Evolutionary conservation across 1,140 invertebrate genomes (phyloP), one percentile per base, ranked within the genome.

Genomic region (Drosophila ficusphila): DNA sequence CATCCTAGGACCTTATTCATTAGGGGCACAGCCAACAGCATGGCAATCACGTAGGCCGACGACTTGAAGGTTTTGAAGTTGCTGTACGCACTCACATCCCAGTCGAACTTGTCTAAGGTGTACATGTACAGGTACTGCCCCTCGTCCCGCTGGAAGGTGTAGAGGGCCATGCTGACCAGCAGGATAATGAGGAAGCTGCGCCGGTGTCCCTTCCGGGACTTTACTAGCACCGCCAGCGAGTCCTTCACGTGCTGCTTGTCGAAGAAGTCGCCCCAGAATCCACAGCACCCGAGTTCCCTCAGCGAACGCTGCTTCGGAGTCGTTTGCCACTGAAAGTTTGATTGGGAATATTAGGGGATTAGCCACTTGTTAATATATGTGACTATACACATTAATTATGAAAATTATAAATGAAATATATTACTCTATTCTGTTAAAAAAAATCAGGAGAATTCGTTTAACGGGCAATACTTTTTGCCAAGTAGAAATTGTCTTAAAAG

Each of bases 81-180:
- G 72, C 95, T 96, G 76, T 93, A 96, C 4, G 92, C 91, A 1
- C 88, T 81, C 0, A 94, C 92, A 36, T 93, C 91, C 96, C 96
- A 96, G 25, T 94, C 88, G 75, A 96, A 96, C 19, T 94, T 93
- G 18, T 93, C 89, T 33, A 93, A 92, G 0, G 95, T 95, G 51
- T 96, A 96, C 11, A 96, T 74, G 73, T 94, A 96, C 41, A 94
- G 93, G 79, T 95, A 94, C 4, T 92, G 92, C 51, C 93, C 94
- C 77, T 96, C 96, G 77, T 96, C 95, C 83, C 96, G 93, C 91
- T 96, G 96, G 68, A 96, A 96, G 36, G 95, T 95, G 76, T 96
- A 96, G 8, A 96, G 91, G 1, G 93, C 93, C 95, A 96, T 96
- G 4, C 94, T 93, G 6, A 95, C 64, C 2, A 96, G 92, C 1